phyloP scores from a whole-genome alignment of 2,113 vertebrate species.

The Cavia porcellus region DNA sequence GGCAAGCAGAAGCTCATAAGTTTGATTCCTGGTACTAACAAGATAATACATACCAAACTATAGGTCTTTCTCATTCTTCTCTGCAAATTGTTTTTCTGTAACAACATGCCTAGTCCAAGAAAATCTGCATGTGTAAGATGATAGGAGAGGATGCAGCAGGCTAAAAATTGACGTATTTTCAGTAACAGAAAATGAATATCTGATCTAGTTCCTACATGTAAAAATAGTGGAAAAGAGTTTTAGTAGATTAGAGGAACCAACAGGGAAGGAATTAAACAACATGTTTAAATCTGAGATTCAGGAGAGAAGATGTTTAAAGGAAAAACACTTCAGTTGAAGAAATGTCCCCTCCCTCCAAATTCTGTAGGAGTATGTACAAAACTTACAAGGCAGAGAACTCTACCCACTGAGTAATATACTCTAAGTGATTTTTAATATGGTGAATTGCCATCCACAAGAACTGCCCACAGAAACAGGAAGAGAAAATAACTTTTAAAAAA shows the following conservation, averaged over 20 bases:
- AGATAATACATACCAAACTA: background rate
- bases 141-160: accelerated
- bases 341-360: background rate
- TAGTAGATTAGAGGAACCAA: background rate
- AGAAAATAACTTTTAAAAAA: too few species aligned
- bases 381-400: background rate
- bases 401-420: background rate
- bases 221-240: background rate
- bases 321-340: background rate
- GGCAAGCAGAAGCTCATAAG: too few species aligned
- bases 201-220: background rate
- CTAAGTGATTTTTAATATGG: background rate
- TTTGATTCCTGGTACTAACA: too few species aligned
- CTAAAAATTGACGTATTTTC: background rate
- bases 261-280: background rate
- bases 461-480: background rate
- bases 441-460: background rate
- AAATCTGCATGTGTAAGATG: background rate
- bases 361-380: background rate
- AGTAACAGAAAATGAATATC: background rate
- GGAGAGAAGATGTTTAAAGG: background rate
- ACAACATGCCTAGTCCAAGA: background rate
- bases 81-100: background rate
- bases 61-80: background rate
- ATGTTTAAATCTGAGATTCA: background rate